These are phyloP conservation scores for Pangasianodon gigas DNA, from an alignment of 2,113 vertebrate species.

Conservation along the genomic window DNA sequence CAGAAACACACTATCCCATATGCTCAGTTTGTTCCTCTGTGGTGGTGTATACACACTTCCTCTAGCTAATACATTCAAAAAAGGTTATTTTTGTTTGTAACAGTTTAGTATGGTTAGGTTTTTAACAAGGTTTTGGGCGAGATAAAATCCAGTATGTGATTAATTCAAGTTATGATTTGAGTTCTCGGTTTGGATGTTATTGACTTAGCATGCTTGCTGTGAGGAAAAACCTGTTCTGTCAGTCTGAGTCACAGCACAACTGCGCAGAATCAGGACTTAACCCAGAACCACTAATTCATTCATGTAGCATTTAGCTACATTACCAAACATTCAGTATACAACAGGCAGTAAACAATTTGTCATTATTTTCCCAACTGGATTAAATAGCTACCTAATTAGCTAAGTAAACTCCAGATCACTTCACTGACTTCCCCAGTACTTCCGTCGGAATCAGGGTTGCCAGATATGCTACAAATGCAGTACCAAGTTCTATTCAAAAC, in stretches of 20 bases:
- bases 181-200: neutral
- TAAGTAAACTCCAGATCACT: neutral
- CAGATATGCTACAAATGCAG: neutral
- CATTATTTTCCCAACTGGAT: neutral
- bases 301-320: neutral
- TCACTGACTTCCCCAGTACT: conserved; percentile 11
- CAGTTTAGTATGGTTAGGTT: too few species aligned
- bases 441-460: conserved; percentile 31
- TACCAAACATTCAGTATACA: neutral
- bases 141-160: neutral
- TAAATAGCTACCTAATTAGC: neutral
- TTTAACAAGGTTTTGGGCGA: neutral
- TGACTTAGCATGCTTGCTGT: neutral
- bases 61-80: neutral
- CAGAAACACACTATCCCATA: neutral
- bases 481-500: fast-evolving
- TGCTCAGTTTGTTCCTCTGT: neutral
- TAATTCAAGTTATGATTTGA: neutral
- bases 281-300: neutral
- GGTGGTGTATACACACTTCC: neutral
- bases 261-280: neutral
- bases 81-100: neutral
- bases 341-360: neutral
- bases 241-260: neutral
- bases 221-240: neutral